phyloP scores from a whole-genome alignment of 2,797 vertebrate species.

The Vespertilio murinus region DNA sequence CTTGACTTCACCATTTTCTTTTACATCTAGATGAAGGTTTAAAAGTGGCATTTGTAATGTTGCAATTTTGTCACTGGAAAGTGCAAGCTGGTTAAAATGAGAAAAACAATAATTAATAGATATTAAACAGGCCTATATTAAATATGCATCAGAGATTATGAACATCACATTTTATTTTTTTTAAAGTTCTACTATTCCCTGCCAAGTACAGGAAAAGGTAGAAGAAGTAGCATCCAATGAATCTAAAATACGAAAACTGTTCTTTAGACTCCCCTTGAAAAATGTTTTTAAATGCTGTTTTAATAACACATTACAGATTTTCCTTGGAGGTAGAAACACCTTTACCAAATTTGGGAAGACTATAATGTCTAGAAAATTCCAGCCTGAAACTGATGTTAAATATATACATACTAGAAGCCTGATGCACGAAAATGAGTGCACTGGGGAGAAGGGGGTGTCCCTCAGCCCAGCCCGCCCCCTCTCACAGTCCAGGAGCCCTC shows the following conservation, averaged over 20 bases:
- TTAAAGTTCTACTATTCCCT: background rate
- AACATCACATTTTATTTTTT: background rate
- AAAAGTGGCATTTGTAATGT: conserved; percentile 93
- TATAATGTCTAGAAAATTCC: background rate
- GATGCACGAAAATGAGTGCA: no score
- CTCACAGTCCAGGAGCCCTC: no score
- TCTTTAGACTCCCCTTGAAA: background rate
- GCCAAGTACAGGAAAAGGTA: background rate
- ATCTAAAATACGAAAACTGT: background rate
- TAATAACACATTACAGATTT: background rate
- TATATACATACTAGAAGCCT: background rate
- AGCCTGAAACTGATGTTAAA: background rate
- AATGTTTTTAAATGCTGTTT: conserved; percentile 6
- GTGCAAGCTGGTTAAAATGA: conserved; percentile 87
- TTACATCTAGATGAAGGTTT: conserved; percentile 92
- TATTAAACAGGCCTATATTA: background rate
- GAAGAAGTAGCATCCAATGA: background rate
- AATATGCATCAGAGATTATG: background rate
- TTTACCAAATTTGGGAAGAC: background rate
- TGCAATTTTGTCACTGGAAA: conserved; percentile 97
- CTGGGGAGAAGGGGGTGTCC: no score
- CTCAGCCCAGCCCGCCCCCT: no score
- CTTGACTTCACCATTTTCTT: conserved; percentile 87
- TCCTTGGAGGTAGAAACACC: background rate
- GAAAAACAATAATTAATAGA: conserved; percentile 22